Evolutionary conservation across 2,888 invertebrate species (phyloP), one percentile per base, ranked within the genome.

Genomic region (Elegia similella): DNA sequence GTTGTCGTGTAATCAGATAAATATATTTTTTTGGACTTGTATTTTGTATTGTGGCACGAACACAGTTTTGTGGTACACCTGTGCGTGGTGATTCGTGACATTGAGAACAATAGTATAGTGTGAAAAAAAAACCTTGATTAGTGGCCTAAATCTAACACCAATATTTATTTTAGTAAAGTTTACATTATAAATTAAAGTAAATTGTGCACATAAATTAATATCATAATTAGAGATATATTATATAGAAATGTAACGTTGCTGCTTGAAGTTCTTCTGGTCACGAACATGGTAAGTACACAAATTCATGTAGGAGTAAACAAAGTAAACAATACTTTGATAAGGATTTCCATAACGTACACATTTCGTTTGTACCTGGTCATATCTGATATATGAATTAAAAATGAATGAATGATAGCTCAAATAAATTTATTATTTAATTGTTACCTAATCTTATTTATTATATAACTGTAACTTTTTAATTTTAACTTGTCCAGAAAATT

Each of bases 1-100:
- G 43, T 59, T 59, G 56, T 58, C 52, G 46, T 64, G 60, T 61
- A 50, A 55, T 56, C 32, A 62, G 52, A 56, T 59, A 47, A 56
- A 61, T 65, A 60, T 62, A 64, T 69, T 65, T 67, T 67, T 69
- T 62, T 58, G 59, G 62, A 34, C 44, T 55, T 42, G 62, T 61
- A 52, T 65, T 69, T 64, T 58, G 62, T 59, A 57, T 46, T 58
- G 70, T 73, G 65, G 47, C 59, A 65, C 66, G 62, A 43, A 60
- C 48, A 59, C n/a, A 59, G 50, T 62, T 59, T 57, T 56, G 60
- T 64, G 59, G 56, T 44, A 58, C 17, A 62, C 43, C 62, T 61
- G 66, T 62, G 63, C 59, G 42, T 56, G 23, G 17, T 38, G 23
- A 60, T 61, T 68, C 68, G 68, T 61, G 47, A 55, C 44, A 46